phyloP scores from a whole-genome alignment of 2,888 invertebrate genomes.

The Lepeophtheirus nordmannii region DNA sequence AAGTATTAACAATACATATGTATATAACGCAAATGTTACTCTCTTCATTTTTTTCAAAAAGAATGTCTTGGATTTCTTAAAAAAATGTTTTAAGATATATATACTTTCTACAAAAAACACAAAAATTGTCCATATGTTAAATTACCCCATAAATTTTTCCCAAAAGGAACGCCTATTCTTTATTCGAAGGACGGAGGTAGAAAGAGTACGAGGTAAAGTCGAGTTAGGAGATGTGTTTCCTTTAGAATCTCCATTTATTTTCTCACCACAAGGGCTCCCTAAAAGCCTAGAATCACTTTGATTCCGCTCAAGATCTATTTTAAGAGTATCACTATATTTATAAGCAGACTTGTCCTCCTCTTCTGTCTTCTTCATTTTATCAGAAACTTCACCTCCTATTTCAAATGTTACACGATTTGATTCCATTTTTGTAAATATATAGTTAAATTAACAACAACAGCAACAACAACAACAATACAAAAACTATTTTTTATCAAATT shows the following conservation, averaged over 20 bases:
- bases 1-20: too few relatives aligned
- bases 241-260: background rate
- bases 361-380: background rate
- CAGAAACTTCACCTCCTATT: background rate
- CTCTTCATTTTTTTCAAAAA: too few relatives aligned
- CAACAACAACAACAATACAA: too few relatives aligned
- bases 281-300: background rate
- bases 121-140: too few relatives aligned
- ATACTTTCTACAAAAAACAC: too few relatives aligned
- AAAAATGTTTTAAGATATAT: too few relatives aligned
- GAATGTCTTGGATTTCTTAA: too few relatives aligned
- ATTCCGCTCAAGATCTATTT: background rate
- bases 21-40: too few relatives aligned
- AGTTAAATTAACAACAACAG: too few relatives aligned
- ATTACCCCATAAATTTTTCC: constrained; percentile 48
- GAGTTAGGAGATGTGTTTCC: background rate
- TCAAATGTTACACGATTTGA: constrained; percentile 3
- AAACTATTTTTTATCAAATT: too few relatives aligned
- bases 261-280: background rate
- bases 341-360: background rate
- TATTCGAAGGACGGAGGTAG: constrained; percentile 61
- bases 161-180: constrained; percentile 63
- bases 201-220: constrained; percentile 49
- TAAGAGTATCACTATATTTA: background rate
- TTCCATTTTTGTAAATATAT: background rate